Conservation (phyloP, 2,888 invertebrate species). For the Lamproptera curius region DNA sequence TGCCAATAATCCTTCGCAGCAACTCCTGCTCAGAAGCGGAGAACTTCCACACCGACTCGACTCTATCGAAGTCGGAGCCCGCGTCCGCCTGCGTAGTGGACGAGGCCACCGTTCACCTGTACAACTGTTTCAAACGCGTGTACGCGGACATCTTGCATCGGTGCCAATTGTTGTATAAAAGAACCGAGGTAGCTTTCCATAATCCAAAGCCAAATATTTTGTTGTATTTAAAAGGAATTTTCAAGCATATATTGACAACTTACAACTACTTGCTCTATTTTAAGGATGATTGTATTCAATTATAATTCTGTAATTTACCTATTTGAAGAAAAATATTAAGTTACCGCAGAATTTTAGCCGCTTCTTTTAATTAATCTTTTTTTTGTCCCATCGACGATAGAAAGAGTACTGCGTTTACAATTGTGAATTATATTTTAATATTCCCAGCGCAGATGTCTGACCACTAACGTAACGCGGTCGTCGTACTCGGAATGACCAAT, state of each 20-base stretch:
- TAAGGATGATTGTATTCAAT: too few species aligned
- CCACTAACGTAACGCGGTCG: too few species aligned
- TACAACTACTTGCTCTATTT: too few species aligned
- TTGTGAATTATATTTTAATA: background rate
- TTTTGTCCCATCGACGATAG: background rate
- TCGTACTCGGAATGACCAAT: too few species aligned
- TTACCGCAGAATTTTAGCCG: too few species aligned
- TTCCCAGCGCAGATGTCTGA: too few species aligned
- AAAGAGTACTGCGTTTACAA: background rate
- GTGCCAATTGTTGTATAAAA: conserved; percentile 88
- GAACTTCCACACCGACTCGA: conserved; percentile 78
- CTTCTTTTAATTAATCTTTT: background rate
- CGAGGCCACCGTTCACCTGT: conserved; percentile 75
- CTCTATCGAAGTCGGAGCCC: conserved; percentile 53
- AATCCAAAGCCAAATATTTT: too few species aligned
- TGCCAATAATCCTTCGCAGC: conserved; percentile 85
- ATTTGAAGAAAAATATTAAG: too few species aligned
- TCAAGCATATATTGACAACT: too few species aligned
- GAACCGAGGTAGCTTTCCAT: conserved; percentile 81
- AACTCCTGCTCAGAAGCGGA: conserved; percentile 93
- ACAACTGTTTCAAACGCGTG: conserved; percentile 90
- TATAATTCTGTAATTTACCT: too few species aligned
- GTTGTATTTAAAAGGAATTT: too few species aligned
- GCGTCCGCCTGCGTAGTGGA: conserved; percentile 60
- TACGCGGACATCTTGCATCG: conserved; percentile 94